phyloP scores from a whole-genome alignment of 2,888 invertebrate species.

The Teinopalpus imperialis region DNA sequence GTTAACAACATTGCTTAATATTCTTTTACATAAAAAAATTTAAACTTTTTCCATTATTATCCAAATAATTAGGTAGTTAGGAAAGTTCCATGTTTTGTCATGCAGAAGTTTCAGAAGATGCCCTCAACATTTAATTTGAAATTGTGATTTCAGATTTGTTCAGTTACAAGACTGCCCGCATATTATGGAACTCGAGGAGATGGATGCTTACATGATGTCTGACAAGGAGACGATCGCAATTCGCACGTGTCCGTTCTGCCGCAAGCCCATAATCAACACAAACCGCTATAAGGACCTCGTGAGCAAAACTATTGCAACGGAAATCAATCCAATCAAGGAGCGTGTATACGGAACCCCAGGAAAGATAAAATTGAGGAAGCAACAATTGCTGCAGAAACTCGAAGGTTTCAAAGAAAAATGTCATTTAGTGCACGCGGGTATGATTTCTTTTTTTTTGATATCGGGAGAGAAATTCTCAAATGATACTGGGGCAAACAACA shows the following conservation, averaged over 20 bases:
- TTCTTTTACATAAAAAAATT: too few relatives aligned
- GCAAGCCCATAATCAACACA: constrained; percentile 79
- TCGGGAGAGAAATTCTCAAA: too few relatives aligned
- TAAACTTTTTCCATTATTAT: too few relatives aligned
- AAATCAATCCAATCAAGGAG: constrained; percentile 66
- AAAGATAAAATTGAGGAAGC: constrained; percentile 40
- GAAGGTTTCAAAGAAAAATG: not conserved
- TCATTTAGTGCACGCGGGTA: not conserved
- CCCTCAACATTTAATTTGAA: too few relatives aligned
- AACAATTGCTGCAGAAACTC: constrained; percentile 29
- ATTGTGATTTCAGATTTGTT: constrained; percentile 76
- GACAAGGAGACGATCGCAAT: constrained; percentile 51
- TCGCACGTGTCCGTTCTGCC: constrained; percentile 82
- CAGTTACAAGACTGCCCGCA: constrained; percentile 78
- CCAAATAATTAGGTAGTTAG: too few relatives aligned
- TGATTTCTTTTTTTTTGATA: constrained; percentile 5
- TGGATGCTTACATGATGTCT: constrained; percentile 64
- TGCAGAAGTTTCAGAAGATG: too few relatives aligned
- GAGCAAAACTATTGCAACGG: constrained; percentile 53
- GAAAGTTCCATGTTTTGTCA: too few relatives aligned
- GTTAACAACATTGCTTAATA: too few relatives aligned
- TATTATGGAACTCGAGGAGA: constrained; percentile 64
- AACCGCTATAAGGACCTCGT: constrained; percentile 80
- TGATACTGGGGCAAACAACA: too few relatives aligned
- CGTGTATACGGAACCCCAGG: constrained; percentile 53